These are phyloP conservation scores for Platyrinchus mystaceus DNA, from an alignment of 2,797 vertebrate genomes.

Conservation along the genomic window DNA sequence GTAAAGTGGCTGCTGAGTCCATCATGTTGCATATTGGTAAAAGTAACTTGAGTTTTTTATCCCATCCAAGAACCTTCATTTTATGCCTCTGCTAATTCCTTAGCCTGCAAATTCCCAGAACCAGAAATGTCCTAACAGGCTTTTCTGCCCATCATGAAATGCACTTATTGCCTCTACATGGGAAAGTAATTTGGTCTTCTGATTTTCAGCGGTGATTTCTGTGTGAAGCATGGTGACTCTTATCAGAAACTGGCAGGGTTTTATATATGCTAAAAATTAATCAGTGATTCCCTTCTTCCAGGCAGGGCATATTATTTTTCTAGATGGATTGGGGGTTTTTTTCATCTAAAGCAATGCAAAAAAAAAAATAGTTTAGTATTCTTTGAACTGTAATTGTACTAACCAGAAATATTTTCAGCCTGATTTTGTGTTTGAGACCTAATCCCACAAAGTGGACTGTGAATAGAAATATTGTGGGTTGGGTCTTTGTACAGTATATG, in stretches of 20 bases:
- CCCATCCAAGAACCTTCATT: neutral
- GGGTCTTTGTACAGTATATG: neutral
- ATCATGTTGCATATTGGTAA: neutral
- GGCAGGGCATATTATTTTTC: neutral
- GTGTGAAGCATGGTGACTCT: neutral
- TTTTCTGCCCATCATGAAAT: slow-evolving; percentile 33
- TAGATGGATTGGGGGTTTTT: neutral
- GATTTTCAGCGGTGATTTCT: slow-evolving; percentile 33
- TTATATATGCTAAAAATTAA: neutral
- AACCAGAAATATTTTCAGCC: neutral
- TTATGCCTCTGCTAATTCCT: slow-evolving; percentile 14
- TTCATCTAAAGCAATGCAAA: neutral
- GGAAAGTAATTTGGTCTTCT: slow-evolving; percentile 39
- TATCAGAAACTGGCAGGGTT: neutral
- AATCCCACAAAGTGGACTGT: neutral
- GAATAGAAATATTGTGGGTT: neutral
- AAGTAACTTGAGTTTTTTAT: neutral
- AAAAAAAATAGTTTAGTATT: neutral
- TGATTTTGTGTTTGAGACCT: neutral
- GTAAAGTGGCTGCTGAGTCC: neutral
- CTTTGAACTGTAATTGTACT: neutral
- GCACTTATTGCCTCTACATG: neutral
- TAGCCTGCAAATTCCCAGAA: slow-evolving; percentile 19
- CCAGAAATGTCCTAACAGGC: neutral
- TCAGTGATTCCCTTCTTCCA: neutral